A percentile compares a stretch with the other conserved stretches of the same genome.
These are phyloP conservation scores for Somateria mollissima DNA, from an alignment of 2,797 vertebrate species.

Conservation along the genomic window DNA sequence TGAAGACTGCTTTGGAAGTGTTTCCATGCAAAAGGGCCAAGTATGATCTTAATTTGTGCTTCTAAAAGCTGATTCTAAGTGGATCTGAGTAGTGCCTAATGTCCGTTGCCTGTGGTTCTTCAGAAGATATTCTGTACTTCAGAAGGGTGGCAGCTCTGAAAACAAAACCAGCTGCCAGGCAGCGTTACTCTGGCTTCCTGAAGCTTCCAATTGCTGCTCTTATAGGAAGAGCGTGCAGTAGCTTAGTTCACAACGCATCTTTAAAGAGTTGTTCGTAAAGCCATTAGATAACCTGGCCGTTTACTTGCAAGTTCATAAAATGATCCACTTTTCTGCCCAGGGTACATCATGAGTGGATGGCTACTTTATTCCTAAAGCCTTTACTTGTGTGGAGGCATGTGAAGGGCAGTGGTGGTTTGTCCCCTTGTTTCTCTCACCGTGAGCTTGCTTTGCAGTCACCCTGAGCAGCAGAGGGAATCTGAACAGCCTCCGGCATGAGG, in stretches of 20 bases:
- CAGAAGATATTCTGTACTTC: neutral
- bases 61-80: neutral
- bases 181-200: accelerated
- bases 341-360: neutral
- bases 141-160: neutral
- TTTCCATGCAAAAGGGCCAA: accelerated
- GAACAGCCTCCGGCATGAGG: neutral
- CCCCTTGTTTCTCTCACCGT: accelerated
- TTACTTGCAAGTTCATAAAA: neutral
- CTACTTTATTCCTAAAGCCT: accelerated
- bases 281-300: accelerated
- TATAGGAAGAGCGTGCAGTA: neutral
- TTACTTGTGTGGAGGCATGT: neutral
- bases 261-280: neutral
- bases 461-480: neutral
- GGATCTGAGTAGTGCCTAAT: neutral
- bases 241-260: neutral
- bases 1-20: neutral
- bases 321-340: neutral
- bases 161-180: accelerated
- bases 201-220: neutral
- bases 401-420: neutral
- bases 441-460: neutral
- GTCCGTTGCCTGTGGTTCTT: neutral
- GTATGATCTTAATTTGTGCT: neutral